Conservation (phyloP, 1,140 invertebrate species). For the Varroa destructor region DNA sequence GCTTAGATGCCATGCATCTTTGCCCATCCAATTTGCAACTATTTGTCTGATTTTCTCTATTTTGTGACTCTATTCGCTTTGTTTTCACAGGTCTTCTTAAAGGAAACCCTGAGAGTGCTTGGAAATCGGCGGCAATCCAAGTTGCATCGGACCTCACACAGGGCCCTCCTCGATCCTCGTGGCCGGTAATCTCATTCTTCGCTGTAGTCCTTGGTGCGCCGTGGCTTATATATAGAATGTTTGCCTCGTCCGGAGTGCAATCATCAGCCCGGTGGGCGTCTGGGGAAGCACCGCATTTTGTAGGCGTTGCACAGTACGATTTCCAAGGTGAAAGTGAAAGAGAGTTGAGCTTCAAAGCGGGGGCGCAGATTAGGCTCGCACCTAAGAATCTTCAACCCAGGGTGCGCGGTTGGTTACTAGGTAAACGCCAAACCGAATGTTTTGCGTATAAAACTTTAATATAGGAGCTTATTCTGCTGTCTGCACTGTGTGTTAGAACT, state of each 20-base stretch:
- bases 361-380: slow-evolving; percentile 63
- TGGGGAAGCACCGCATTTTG: slow-evolving; percentile 50
- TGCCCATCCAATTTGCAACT: too few relatives aligned
- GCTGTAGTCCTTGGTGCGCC: slow-evolving; percentile 73
- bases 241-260: slow-evolving; percentile 41
- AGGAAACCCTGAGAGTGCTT: slow-evolving; percentile 38
- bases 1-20: too few relatives aligned
- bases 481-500: background rate
- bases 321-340: slow-evolving; percentile 56
- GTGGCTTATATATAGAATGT: slow-evolving; percentile 73
- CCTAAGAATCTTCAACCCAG: slow-evolving; percentile 47
- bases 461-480: slow-evolving; percentile 54
- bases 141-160: slow-evolving; percentile 31
- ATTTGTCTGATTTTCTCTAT: background rate
- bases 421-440: slow-evolving; percentile 29
- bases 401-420: slow-evolving; percentile 32
- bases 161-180: slow-evolving; percentile 39
- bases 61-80: background rate
- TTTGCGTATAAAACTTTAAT: slow-evolving; percentile 42
- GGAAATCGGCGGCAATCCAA: slow-evolving; percentile 37
- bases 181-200: slow-evolving; percentile 60
- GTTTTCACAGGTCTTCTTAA: slow-evolving; percentile 31
- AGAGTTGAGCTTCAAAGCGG: slow-evolving; percentile 61
- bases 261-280: slow-evolving; percentile 47
- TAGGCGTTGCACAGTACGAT: slow-evolving; percentile 58